These are phyloP conservation scores for Cyanistes caeruleus DNA, from an alignment of 2,113 vertebrate species.

Conservation along the genomic window DNA sequence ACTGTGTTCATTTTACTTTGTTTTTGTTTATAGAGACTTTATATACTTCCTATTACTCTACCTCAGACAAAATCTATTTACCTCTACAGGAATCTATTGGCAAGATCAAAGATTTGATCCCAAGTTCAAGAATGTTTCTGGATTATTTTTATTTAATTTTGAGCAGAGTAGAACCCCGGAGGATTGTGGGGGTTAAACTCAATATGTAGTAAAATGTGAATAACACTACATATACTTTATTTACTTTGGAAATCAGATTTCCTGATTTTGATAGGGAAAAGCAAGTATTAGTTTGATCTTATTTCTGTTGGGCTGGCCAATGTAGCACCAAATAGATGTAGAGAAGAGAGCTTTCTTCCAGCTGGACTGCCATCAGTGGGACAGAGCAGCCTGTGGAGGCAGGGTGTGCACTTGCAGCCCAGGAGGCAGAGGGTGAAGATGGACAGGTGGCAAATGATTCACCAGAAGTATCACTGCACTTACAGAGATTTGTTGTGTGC, in stretches of 20 bases:
- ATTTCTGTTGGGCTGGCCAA: background rate
- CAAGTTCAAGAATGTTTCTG: background rate
- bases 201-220: background rate
- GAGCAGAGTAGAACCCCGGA: background rate
- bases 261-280: background rate
- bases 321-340: rapidly evolving
- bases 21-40: background rate
- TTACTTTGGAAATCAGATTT: background rate
- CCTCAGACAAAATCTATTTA: background rate
- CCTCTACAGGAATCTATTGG: background rate
- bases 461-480: rapidly evolving
- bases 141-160: background rate
- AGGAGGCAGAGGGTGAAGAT: background rate
- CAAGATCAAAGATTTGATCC: background rate
- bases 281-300: background rate
- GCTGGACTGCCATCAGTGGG: background rate
- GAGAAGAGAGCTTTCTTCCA: background rate
- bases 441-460: background rate
- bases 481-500: background rate
- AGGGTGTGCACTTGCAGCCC: background rate
- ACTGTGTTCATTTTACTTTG: background rate
- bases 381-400: background rate
- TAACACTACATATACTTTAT: background rate
- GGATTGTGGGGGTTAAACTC: background rate
- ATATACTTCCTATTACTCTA: background rate